Conservation (phyloP, 37 sponge, comb jelly and placozoan species). For the Beroe forskalii region DNA sequence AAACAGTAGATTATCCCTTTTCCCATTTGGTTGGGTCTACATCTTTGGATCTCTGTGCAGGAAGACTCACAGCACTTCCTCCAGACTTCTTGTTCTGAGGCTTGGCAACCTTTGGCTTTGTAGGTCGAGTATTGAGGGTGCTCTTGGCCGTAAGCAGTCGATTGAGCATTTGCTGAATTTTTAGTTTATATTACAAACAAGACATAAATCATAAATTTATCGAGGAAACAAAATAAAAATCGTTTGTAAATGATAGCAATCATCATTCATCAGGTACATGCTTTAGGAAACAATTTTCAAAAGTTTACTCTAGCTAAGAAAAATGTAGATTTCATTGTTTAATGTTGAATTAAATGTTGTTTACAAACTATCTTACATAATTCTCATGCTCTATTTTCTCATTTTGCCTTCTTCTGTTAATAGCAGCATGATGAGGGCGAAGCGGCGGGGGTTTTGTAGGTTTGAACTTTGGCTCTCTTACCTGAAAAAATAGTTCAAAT, state of each 20-base stretch:
- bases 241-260: no score
- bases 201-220: neutral
- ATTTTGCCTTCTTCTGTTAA: constrained; percentile 35
- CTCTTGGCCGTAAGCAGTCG: constrained; percentile 27
- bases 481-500: neutral
- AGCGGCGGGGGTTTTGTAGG: constrained; percentile 14
- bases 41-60: neutral
- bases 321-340: no score
- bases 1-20: constrained; percentile 47
- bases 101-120: neutral
- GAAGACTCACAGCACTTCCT: constrained; percentile 9
- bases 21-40: constrained; percentile 50
- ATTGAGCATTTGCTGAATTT: constrained; percentile 8
- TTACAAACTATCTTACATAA: no score
- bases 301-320: no score
- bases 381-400: constrained; percentile 32
- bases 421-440: constrained; percentile 41
- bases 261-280: no score
- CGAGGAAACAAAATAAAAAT: no score
- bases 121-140: constrained; percentile 13
- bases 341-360: no score
- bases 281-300: no score
- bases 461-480: constrained; percentile 18
- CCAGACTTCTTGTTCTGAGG: neutral
- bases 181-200: neutral